Evolutionary conservation across 2,797 vertebrate genomes (phyloP).

Genomic region (Helostoma temminkii): DNA sequence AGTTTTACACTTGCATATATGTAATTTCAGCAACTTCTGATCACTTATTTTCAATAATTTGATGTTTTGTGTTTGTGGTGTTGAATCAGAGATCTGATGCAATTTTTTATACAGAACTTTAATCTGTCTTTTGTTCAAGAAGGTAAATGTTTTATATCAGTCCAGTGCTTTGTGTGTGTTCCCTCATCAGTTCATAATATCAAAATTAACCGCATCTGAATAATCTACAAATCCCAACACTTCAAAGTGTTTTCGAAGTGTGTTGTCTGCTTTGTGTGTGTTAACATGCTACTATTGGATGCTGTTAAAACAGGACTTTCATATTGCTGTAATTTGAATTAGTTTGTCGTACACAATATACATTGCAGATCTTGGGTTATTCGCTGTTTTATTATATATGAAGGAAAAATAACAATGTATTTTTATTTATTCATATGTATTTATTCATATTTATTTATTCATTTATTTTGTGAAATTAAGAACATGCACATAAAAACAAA

Average conservation of each 20-base stretch:
- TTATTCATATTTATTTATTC: too few species aligned
- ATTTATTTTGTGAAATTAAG: background rate
- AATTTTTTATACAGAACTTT: background rate
- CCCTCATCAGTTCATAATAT: constrained; percentile 54
- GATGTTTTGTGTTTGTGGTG: background rate
- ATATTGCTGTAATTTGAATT: too few species aligned
- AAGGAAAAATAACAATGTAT: too few species aligned
- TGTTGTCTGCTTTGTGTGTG: constrained; percentile 29
- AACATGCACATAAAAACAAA: constrained; percentile 16
- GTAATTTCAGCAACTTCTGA: background rate
- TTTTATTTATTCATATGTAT: too few species aligned
- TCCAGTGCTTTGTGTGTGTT: constrained; percentile 25
- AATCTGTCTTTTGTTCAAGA: constrained; percentile 19
- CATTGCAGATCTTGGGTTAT: too few species aligned
- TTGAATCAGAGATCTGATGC: background rate
- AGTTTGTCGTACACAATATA: too few species aligned
- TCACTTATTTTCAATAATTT: background rate
- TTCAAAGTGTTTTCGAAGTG: constrained; percentile 40
- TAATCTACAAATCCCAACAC: constrained; percentile 58
- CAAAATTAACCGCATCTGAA: constrained; percentile 61
- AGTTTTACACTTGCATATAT: background rate
- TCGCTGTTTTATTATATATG: too few species aligned
- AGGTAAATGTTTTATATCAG: constrained; percentile 38
- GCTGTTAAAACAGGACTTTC: too few species aligned
- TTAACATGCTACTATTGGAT: too few species aligned